Evolutionary conservation across 2,113 vertebrate genomes (phyloP), one percentile per base, ranked within the genome.

Genomic region (Fulmarus glacialis): DNA sequence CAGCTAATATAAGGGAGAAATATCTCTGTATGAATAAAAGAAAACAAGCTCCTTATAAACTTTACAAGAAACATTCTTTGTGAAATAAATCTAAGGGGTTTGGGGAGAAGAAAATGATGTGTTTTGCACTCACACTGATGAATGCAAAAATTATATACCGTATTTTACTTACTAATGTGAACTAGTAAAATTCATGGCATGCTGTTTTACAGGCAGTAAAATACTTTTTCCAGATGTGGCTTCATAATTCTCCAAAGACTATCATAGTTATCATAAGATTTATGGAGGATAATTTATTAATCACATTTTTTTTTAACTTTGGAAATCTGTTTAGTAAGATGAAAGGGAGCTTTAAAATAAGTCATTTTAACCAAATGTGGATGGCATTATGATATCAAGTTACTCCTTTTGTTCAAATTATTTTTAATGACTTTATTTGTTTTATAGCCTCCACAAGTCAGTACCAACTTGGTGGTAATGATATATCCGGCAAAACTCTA

Each of bases 201-300:
- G 97, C 97, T 98, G 97, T 98, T 98, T 98, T 98, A 98, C 94
- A 97, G 97, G 98, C 98, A 98, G 98, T 98, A 98, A 98, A 98
- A 98, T 98, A 98, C 98, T 98, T 99, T 98, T 99, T 99, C 98
- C 99, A 99, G 98, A 99, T 99, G 98, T 98, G 98, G 97, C 97
- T 98, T 98, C 98, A 98, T 98, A 99, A 99, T 98, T 99, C 98
- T 98, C 98, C 89, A 98, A 98, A 99, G 98, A 98, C 98, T 97
- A 97, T 98, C 98, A 96, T 97, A 98, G 98, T 98, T 99, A 99
- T 99, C 98, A 98, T 98, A 98, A 98, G 98, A 99, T 99, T 99
- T 99, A 99, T 99, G 98, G 92, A 97, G 98, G 98, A 98, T 99
- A 98, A 99, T 99, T 99, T 99, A 99, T 99, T 99, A 99, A 99